Evolutionary conservation across 2,797 vertebrate species (phyloP), one percentile per base, ranked within the genome.

Genomic region (Falco berigora): DNA sequence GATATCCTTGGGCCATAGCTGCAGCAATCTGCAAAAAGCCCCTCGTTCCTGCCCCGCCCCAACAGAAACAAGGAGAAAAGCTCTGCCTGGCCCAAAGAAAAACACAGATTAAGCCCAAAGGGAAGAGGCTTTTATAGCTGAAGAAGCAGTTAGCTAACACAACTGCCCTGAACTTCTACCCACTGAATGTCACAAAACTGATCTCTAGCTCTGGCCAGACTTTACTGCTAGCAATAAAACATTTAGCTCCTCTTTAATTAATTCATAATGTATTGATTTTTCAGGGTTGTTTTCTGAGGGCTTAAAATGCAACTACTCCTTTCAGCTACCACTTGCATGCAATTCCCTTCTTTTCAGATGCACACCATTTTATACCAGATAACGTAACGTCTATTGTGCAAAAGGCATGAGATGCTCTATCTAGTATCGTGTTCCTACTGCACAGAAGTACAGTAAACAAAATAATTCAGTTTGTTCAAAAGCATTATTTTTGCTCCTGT

Each of bases 211-310:
- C 80, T 80, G 50, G 12, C 23, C 61, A 77, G 27, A 66, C 40
- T 94, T 92, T 50, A 96, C 73, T 87, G 67, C 67, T 71, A 74
- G 68, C 66, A 94, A 64, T 91, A 73, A 93, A 95, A 38, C 28
- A 55, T 66, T 80, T 23, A 94, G 59, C 30, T 38, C 17, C 14
- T 89, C 78, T 50, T 71, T 81, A 86, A 81, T 66, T 53, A 55
- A 64, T 42, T 77, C 27, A 10, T 32, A 47, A 73, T 1, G 0
- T 61, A 76, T 4, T 75, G 53, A 85, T 42, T 77, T 71, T 10
- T 36, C 32, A 64, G 61, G 40, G 28, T 23, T 61, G 63, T 44
- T 32, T 61, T 91, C 30, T n/a, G 30, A 79, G 40, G 49, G 36
- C 32, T 86, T 50, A 52, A 68, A 87, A 83, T 28, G 34, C 20